A percentile compares a stretch with the other conserved stretches of the same genome.
phyloP scores from a whole-genome alignment of 2,113 vertebrate species.

The Sylvia atricapilla region DNA sequence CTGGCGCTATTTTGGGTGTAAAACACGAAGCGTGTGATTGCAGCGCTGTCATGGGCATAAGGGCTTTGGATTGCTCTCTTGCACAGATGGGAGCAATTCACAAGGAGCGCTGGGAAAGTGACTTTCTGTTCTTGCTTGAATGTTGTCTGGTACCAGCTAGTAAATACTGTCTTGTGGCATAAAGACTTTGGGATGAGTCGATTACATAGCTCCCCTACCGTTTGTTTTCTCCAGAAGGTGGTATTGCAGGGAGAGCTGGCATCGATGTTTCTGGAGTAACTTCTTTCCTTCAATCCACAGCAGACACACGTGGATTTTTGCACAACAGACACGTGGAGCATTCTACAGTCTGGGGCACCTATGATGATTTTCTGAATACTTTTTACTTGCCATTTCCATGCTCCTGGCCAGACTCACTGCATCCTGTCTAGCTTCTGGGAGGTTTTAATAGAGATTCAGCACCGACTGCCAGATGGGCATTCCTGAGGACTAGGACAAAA shows the following conservation, averaged over 20 bases:
- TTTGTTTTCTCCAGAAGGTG: not conserved
- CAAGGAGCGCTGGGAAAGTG: slow-evolving; percentile 17
- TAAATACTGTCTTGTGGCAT: slow-evolving; percentile 41
- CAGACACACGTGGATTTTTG: not conserved
- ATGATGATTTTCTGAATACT: not conserved
- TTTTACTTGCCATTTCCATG: not conserved
- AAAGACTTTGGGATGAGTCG: not conserved
- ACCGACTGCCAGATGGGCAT: not conserved
- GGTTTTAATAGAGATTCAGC: not conserved
- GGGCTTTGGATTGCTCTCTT: slow-evolving; percentile 61
- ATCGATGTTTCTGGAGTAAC: not conserved
- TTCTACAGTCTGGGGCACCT: slow-evolving; percentile 1
- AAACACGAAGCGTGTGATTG: slow-evolving; percentile 37
- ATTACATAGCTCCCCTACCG: not conserved
- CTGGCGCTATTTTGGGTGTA: slow-evolving; percentile 41
- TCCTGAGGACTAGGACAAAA: not conserved
- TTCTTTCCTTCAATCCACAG: not conserved
- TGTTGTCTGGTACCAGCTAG: slow-evolving; percentile 56
- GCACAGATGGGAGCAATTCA: slow-evolving; percentile 62
- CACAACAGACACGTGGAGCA: not conserved
- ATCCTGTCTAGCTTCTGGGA: not conserved
- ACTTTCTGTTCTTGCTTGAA: slow-evolving; percentile 59
- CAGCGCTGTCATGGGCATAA: slow-evolving; percentile 38
- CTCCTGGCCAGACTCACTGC: not conserved
- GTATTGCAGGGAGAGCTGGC: not conserved